Evolutionary conservation across 2,888 invertebrate genomes (phyloP), one percentile per base, ranked within the genome.

Genomic region (Trissoscelio sp.): DNA sequence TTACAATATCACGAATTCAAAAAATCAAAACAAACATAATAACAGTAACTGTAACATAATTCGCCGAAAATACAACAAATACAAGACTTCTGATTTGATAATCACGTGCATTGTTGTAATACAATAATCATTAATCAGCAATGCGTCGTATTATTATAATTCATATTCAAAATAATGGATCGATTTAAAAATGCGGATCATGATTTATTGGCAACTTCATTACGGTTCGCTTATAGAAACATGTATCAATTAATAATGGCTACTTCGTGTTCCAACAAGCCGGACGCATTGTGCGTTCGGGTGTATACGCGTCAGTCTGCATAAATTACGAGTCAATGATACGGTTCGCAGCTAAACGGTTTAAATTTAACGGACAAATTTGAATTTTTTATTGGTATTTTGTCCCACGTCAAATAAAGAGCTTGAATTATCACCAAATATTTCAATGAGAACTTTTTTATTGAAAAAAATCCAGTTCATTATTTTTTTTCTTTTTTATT

Each of bases 121-220:
- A n/a, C n/a, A n/a, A n/a, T n/a, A n/a, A n/a, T n/a, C n/a, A n/a
- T n/a, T n/a, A n/a, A n/a, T n/a, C n/a, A n/a, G n/a, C n/a, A n/a
- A n/a, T n/a, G n/a, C n/a, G n/a, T n/a, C n/a, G n/a, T n/a, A n/a
- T n/a, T n/a, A n/a, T n/a, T n/a, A n/a, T n/a, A n/a, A n/a, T n/a
- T n/a, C n/a, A n/a, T n/a, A n/a, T n/a, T n/a, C 37, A 14, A 42
- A 72, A 24, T 58, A 60, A 51, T 42, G 51, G 0, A 58, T 58
- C 12, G 48, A 14, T 46, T 62, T 44, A 55, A 77, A 69, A 24
- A 77, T 53, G 42, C 11, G 37, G 4, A n/a, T 4, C 34, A 62
- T 69, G 69, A 69, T 77, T 77, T 77, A 77, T 77, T 62, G 66
- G 53, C 60, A 69, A 69, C 42, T 69, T 77, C 53, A 77, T 69